These are phyloP conservation scores for Geodia barretti DNA, from an alignment of 37 sponge, comb jelly and placozoan species.

Conservation along the genomic window DNA sequence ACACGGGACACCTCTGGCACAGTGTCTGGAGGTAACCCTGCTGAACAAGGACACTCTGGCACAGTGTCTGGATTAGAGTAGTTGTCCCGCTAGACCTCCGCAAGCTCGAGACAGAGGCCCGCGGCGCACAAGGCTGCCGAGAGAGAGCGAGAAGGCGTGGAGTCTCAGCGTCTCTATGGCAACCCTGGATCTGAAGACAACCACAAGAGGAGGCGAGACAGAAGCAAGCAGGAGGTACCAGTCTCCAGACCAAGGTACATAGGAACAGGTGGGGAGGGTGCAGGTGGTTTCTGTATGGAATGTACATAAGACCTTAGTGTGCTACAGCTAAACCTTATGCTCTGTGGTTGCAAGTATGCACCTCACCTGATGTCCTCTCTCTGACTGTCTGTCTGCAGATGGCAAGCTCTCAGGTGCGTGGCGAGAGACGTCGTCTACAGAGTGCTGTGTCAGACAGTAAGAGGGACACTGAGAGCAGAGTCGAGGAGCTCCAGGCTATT, in stretches of 20 bases:
- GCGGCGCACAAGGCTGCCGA: not conserved
- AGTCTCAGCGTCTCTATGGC: constrained; percentile 52
- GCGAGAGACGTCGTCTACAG: constrained; percentile 34
- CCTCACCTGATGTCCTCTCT: too few relatives aligned
- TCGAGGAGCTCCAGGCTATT: not conserved
- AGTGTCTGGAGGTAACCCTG: too few relatives aligned
- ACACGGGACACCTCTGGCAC: too few relatives aligned
- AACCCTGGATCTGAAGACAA: constrained; percentile 62
- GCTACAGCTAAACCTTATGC: not conserved
- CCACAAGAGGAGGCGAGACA: constrained; percentile 20
- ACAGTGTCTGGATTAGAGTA: too few relatives aligned
- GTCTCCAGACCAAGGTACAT: constrained; percentile 30
- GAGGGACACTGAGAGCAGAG: constrained; percentile 25
- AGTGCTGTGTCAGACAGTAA: constrained; percentile 30
- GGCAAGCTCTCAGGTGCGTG: not conserved
- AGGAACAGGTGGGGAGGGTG: not conserved
- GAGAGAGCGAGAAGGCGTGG: constrained; percentile 36
- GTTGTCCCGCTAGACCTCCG: too few relatives aligned
- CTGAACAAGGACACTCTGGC: too few relatives aligned
- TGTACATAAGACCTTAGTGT: not conserved
- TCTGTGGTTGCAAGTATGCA: too few relatives aligned
- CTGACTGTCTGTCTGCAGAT: too few relatives aligned
- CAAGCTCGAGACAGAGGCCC: constrained; percentile 53
- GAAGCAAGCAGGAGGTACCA: constrained; percentile 20
- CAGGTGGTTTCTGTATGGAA: too few relatives aligned